phyloP scores from a whole-genome alignment of 2,797 vertebrate species.

The Pangasius krempfi region DNA sequence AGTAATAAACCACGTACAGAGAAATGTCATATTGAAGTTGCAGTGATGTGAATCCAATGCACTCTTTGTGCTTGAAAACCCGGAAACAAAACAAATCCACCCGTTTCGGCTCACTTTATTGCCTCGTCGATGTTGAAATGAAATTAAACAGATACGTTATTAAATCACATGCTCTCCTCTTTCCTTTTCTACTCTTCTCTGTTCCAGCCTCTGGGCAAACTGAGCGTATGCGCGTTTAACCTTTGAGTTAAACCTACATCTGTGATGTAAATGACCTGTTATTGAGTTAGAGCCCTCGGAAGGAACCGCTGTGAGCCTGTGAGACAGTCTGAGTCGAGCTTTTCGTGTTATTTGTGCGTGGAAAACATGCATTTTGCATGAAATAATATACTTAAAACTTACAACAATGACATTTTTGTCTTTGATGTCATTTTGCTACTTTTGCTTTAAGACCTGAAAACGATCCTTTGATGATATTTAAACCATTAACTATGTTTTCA shows the following conservation, averaged over 20 bases:
- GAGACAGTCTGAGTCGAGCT: neutral
- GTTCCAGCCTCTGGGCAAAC: neutral
- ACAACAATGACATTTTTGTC: neutral
- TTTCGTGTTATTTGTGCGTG: neutral
- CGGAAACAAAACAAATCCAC: neutral
- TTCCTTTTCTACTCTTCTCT: neutral
- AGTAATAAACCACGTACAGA: neutral
- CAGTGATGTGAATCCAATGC: neutral
- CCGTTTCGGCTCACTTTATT: neutral
- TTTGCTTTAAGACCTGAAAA: neutral
- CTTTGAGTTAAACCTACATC: slow-evolving; percentile 24
- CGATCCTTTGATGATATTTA: neutral
- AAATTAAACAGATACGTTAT: slow-evolving; percentile 5
- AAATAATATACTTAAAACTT: neutral
- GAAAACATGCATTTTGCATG: neutral
- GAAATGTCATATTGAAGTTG: too few species aligned
- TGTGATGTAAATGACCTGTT: slow-evolving; percentile 19
- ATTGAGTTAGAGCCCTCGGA: slow-evolving; percentile 18
- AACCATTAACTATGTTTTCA: neutral
- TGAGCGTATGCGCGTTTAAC: neutral
- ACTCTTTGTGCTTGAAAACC: neutral
- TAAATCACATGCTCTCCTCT: slow-evolving; percentile 3
- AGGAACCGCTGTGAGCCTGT: neutral
- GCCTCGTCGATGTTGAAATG: neutral
- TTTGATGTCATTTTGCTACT: neutral